Percentiles rank a stretch among this genome's conserved stretches.
Evolutionary conservation across 1,140 invertebrate genomes (phyloP).

Genomic region (Tribolium castaneum): DNA sequence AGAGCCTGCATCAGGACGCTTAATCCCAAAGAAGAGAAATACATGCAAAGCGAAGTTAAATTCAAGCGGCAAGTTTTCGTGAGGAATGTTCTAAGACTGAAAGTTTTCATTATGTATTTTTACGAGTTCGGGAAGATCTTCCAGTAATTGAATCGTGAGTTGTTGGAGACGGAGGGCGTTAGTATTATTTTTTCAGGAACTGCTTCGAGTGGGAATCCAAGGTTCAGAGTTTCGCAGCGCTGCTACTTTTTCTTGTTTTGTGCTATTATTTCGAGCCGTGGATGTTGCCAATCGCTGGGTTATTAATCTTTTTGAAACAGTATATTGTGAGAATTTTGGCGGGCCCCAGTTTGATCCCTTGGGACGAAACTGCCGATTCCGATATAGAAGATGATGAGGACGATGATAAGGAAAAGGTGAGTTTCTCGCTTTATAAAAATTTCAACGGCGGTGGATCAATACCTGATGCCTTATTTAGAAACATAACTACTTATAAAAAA

Average conservation of each 20-base stretch:
- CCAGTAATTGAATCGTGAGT: constrained; percentile 72
- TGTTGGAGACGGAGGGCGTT: background rate
- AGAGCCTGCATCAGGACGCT: constrained; percentile 91
- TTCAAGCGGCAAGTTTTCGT: constrained; percentile 96
- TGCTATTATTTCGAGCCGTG: constrained; percentile 90
- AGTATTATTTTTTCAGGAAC: constrained; percentile 72
- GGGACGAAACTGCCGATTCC: constrained; percentile 83
- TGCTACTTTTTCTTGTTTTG: constrained; percentile 83
- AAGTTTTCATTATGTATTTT: constrained; percentile 88
- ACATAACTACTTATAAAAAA: no score
- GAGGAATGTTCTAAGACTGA: constrained; percentile 92
- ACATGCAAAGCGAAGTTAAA: constrained; percentile 93
- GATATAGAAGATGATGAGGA: constrained; percentile 75
- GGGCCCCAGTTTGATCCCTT: constrained; percentile 69
- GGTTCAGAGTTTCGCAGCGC: constrained; percentile 86
- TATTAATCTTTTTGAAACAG: constrained; percentile 84
- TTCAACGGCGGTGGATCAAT: no score
- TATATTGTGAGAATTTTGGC: constrained; percentile 70
- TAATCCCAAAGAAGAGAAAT: constrained; percentile 96
- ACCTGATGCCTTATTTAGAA: no score
- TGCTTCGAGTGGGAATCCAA: constrained; percentile 98
- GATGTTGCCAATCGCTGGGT: constrained; percentile 82
- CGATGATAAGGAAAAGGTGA: constrained; percentile 80
- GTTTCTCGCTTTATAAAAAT: background rate
- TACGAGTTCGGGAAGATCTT: constrained; percentile 92